Percentiles rank a stretch among this genome's conserved stretches.
Conservation (phyloP, 2,888 invertebrate species). For the Agrotis exclamationis region DNA sequence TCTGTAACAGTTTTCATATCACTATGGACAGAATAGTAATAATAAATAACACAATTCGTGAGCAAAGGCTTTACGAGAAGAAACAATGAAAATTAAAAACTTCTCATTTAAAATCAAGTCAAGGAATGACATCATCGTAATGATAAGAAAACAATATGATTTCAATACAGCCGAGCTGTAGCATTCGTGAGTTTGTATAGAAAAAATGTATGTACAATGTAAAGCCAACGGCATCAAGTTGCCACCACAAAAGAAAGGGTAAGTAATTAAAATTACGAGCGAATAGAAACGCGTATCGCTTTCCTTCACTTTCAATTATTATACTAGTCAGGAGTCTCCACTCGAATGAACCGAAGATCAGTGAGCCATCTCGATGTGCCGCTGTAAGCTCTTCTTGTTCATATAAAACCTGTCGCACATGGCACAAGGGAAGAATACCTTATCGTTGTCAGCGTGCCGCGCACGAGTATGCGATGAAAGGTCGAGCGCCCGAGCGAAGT, state of each 20-base stretch:
- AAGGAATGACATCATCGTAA: constrained; percentile 77
- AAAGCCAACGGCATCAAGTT: constrained; percentile 38
- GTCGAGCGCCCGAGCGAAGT: constrained; percentile 86
- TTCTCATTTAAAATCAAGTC: constrained; percentile 70
- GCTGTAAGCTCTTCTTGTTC: constrained; percentile 89
- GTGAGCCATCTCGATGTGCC: constrained; percentile 91
- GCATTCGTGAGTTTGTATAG: constrained; percentile 39
- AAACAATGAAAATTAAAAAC: constrained; percentile 69
- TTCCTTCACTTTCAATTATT: constrained; percentile 53
- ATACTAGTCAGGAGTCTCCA: constrained; percentile 38
- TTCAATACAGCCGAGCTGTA: constrained; percentile 59
- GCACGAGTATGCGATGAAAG: constrained; percentile 88
- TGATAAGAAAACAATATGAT: constrained; percentile 65
- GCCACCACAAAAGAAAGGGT: constrained; percentile 43
- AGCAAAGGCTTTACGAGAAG: constrained; percentile 81
- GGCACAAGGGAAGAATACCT: constrained; percentile 91
- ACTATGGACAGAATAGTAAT: constrained; percentile 75
- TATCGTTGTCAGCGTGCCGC: constrained; percentile 88
- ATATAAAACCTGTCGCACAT: constrained; percentile 91
- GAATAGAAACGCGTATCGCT: constrained; percentile 54
- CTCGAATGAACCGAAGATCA: constrained; percentile 71
- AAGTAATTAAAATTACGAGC: constrained; percentile 50
- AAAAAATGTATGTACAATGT: constrained; percentile 63
- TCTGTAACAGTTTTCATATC: constrained; percentile 76
- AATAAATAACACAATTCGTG: constrained; percentile 86